Evolutionary conservation across 2,888 invertebrate species (phyloP).

Genomic region (Unio delphinus): DNA sequence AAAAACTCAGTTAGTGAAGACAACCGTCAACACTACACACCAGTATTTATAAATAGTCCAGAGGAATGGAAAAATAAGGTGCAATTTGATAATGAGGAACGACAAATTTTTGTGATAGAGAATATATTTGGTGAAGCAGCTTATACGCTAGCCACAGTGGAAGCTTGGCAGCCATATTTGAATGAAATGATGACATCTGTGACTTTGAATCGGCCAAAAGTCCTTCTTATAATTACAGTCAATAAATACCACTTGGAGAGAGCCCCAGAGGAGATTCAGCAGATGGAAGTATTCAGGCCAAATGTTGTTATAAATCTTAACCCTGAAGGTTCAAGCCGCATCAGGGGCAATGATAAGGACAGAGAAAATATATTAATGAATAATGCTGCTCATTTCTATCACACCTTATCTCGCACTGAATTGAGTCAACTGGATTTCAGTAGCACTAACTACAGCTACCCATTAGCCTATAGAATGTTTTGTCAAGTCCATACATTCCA

Average conservation of each 20-base stretch:
- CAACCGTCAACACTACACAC: conserved; percentile 16
- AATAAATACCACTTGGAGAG: conserved; percentile 26
- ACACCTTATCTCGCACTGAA: background rate
- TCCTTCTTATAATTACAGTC: conserved; percentile 26
- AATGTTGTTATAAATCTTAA: conserved; percentile 17
- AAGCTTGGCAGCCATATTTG: conserved; percentile 32
- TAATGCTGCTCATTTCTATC: background rate
- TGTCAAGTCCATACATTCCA: conserved; percentile 27
- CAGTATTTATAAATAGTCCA: conserved; percentile 25
- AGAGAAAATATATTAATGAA: background rate
- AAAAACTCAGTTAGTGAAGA: conserved; percentile 12
- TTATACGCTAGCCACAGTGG: conserved; percentile 20
- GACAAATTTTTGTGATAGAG: conserved; percentile 39
- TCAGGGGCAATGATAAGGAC: conserved; percentile 1
- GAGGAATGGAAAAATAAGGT: conserved; percentile 33
- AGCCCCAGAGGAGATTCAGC: conserved; percentile 20
- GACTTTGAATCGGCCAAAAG: conserved; percentile 12
- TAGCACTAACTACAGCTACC: conserved; percentile 5
- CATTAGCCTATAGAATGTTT: conserved; percentile 22
- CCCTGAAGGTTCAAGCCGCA: conserved; percentile 8
- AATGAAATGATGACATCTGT: conserved; percentile 22
- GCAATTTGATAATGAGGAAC: conserved; percentile 10
- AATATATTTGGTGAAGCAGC: conserved; percentile 39
- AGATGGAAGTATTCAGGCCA: conserved; percentile 24
- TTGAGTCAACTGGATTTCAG: conserved; percentile 3